Conservation (phyloP, 2,113 vertebrate genomes). For the Pitta sordida region DNA sequence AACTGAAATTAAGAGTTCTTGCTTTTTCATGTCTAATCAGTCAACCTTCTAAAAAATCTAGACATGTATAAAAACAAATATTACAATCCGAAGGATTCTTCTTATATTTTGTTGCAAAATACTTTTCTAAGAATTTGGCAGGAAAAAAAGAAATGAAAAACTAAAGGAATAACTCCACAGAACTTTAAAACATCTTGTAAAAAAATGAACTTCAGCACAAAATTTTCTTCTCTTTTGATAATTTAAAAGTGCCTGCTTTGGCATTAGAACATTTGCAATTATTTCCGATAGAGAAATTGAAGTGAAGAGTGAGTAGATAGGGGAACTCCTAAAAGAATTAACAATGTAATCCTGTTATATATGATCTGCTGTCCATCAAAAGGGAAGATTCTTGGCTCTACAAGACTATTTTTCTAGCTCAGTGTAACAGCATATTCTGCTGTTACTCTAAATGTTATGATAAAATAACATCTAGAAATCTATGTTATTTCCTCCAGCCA, state of each 20-base stretch:
- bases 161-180: not conserved
- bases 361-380: not conserved
- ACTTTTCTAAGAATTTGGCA: not conserved
- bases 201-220: not conserved
- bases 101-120: not conserved
- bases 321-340: not conserved
- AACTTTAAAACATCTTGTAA: not conserved
- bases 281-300: not conserved
- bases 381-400: not conserved
- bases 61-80: not conserved
- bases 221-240: not conserved
- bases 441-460: not conserved
- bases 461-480: not conserved
- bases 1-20: not conserved
- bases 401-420: not conserved
- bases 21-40: not conserved
- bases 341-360: not conserved
- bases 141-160: not conserved
- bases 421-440: not conserved
- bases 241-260: not conserved
- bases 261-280: not conserved
- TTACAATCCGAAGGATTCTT: not conserved
- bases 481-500: not conserved
- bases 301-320: not conserved
- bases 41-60: not conserved